These are phyloP conservation scores for Notechis scutatus DNA, from an alignment of 2,113 vertebrate genomes.

Conservation along the genomic window DNA sequence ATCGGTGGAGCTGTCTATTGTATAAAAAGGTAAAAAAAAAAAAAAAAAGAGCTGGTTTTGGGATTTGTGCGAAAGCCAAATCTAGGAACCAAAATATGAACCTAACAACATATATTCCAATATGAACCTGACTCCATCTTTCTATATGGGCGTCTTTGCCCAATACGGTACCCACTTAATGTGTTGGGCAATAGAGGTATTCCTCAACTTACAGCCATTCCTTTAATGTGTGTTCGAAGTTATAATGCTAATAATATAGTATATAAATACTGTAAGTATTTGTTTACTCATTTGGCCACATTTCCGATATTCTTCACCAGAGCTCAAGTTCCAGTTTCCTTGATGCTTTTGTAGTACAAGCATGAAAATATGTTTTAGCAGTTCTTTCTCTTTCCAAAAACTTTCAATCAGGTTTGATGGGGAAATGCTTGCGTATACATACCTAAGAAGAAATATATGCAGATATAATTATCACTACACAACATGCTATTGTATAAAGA, in stretches of 20 bases:
- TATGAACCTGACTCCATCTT: neutral
- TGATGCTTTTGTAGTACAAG: neutral
- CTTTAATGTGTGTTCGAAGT: too few species aligned
- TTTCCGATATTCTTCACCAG: neutral
- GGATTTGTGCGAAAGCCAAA: neutral
- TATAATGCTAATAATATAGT: too few species aligned
- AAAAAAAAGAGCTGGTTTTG: neutral
- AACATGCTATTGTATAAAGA: too few species aligned
- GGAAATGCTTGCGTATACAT: neutral
- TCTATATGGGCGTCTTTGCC: neutral
- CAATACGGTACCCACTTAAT: neutral
- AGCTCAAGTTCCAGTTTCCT: neutral
- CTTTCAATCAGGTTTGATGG: neutral
- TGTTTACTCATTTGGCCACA: neutral
- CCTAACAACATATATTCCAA: neutral
- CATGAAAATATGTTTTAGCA: neutral
- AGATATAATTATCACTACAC: neutral
- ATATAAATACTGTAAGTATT: too few species aligned
- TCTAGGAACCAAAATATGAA: neutral
- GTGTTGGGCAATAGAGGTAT: neutral
- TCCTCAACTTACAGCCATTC: too few species aligned
- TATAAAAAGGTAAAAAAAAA: conserved; percentile 49
- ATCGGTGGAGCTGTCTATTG: conserved; percentile 16
- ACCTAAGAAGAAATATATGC: neutral
- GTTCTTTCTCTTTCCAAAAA: neutral